These are phyloP conservation scores for Nymphalis io DNA, from an alignment of 1,140 invertebrate species.

Conservation along the genomic window DNA sequence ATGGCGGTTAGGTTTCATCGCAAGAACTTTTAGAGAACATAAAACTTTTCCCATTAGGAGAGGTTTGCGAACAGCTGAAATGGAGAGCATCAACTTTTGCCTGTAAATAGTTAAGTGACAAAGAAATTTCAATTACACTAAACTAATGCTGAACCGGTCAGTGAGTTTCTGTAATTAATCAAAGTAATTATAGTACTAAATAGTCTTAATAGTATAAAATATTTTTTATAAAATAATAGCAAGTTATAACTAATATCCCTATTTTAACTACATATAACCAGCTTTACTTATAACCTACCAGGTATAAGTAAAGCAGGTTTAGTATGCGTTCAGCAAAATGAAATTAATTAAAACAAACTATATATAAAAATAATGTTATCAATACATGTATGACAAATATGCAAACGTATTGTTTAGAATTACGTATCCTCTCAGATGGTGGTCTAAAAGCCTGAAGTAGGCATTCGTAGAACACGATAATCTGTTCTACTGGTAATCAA, in stretches of 20 bases:
- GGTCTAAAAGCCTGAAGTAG: background rate
- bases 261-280: no score
- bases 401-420: background rate
- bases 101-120: slow-evolving; percentile 27
- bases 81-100: slow-evolving; percentile 24
- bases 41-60: slow-evolving; percentile 57
- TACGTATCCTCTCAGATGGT: background rate
- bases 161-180: background rate
- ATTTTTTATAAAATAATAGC: no score
- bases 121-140: slow-evolving; percentile 23
- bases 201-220: no score
- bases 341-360: background rate
- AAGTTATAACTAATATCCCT: no score
- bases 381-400: background rate
- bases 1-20: slow-evolving; percentile 5
- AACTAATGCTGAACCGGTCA: slow-evolving; percentile 9
- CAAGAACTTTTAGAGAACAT: slow-evolving; percentile 34
- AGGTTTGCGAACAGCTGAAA: slow-evolving; percentile 23
- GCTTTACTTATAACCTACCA: no score
- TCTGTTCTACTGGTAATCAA: background rate
- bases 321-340: no score
- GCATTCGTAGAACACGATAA: slow-evolving; percentile 2
- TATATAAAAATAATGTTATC: background rate
- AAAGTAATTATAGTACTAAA: background rate
- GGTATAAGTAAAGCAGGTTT: no score